phyloP scores from a whole-genome alignment of 2,888 invertebrate genomes.

The Scaptomyza parva region DNA sequence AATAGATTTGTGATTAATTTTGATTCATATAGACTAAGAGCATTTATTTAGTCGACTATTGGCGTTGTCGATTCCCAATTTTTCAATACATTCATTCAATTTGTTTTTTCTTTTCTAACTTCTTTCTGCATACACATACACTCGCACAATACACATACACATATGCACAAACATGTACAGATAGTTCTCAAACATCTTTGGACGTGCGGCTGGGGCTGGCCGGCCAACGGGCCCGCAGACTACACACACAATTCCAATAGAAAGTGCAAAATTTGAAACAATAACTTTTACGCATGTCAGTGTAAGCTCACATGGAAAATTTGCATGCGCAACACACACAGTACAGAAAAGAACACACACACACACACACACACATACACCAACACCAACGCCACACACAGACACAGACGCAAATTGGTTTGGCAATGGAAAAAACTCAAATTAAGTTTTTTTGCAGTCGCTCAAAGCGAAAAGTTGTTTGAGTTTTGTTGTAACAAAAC shows the following conservation, averaged over 20 bases:
- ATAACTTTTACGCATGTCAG: slow-evolving; percentile 78
- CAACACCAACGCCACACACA: slow-evolving; percentile 6
- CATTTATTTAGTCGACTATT: slow-evolving; percentile 6
- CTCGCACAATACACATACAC: not conserved
- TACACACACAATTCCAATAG: slow-evolving; percentile 53
- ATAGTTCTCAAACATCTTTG: slow-evolving; percentile 11
- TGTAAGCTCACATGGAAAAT: slow-evolving; percentile 72
- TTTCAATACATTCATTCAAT: slow-evolving; percentile 39
- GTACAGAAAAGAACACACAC: slow-evolving; percentile 2
- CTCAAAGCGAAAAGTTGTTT: slow-evolving; percentile 73
- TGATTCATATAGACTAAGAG: not conserved
- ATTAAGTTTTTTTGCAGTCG: slow-evolving; percentile 43
- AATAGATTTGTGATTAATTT: too few relatives aligned
- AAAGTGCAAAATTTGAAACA: slow-evolving; percentile 75
- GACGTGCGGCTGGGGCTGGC: slow-evolving; percentile 31
- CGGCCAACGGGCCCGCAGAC: slow-evolving; percentile 29
- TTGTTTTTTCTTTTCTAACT: slow-evolving; percentile 32
- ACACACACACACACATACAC: slow-evolving; percentile 8
- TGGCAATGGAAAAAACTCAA: not conserved
- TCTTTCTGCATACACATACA: slow-evolving; percentile 3
- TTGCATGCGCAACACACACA: slow-evolving; percentile 49
- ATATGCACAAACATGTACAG: not conserved
- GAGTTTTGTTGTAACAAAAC: slow-evolving; percentile 68
- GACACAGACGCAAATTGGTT: slow-evolving; percentile 18
- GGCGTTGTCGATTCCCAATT: not conserved